Evolutionary conservation across 2,797 vertebrate genomes (phyloP), one percentile per base, ranked within the genome.

Genomic region (Zalophus californianus): DNA sequence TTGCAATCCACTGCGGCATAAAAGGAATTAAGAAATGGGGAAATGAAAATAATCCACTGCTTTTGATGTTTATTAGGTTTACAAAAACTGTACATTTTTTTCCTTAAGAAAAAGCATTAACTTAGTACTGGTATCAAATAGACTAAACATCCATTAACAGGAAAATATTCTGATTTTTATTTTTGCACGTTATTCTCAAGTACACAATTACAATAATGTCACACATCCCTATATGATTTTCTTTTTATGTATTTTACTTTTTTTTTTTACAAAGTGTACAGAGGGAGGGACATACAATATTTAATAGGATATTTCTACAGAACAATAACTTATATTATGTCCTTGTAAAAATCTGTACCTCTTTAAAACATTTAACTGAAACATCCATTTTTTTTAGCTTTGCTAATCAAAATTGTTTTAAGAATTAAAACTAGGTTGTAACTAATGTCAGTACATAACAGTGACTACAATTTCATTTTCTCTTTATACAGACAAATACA

Each of bases 291-390:
- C 99, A 98, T 99, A 99, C 99, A 99, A 99, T 99, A 99, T 99
- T 99, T 99, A 99, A 99, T 97, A 99, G 99, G 99, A 98, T 99
- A 99, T 99, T 99, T 99, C 99, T 99, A 99, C 99, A 99, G 99
- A 99, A 99, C 99, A 99, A 99, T 99, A 99, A 99, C 99, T 99
- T 99, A 99, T 99, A 99, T 99, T 99, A 99, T 99, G 98, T 99
- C 98, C 98, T 99, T 99, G 98, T 99, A 98, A 99, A 99, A 99
- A 99, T 98, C 98, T 98, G 99, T 99, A 99, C 99, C 99, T 98
- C 98, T 99, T 99, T 98, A 99, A 99, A 98, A 99, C 99, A 99
- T 99, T 98, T 98, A 99, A 99, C 98, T 98, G 98, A 99, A 99
- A 99, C 98, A 99, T 98, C 98, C 97, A 98, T 98, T 98, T 98